phyloP scores from a whole-genome alignment of 2,888 invertebrate genomes.

The Scaptomyza caliginosa region DNA sequence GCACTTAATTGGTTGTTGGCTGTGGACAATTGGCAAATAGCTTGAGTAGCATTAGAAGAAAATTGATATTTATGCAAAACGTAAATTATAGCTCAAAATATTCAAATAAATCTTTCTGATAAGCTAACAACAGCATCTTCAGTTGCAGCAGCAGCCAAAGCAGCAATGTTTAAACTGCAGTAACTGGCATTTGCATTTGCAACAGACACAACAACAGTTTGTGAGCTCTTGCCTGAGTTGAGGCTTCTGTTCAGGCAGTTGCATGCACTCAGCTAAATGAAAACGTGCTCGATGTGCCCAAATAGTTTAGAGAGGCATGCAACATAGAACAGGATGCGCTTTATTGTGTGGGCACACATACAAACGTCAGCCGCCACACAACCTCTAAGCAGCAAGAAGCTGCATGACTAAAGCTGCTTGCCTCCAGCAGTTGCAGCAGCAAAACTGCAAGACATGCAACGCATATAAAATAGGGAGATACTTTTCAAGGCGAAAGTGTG shows the following conservation, averaged over 20 bases:
- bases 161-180: slow-evolving; percentile 31
- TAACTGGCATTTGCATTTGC: slow-evolving; percentile 49
- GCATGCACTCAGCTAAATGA: slow-evolving; percentile 78
- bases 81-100: slow-evolving; percentile 40
- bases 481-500: slow-evolving; percentile 44
- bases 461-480: slow-evolving; percentile 62
- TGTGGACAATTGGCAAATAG: slow-evolving; percentile 17
- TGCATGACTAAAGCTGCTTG: slow-evolving; percentile 47
- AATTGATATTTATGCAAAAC: slow-evolving; percentile 41
- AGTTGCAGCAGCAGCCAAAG: background rate
- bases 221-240: slow-evolving; percentile 7
- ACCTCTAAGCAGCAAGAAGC: slow-evolving; percentile 47
- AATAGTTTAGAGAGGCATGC: slow-evolving; percentile 64
- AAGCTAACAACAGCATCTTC: slow-evolving; percentile 5
- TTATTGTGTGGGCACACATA: slow-evolving; percentile 49
- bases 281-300: slow-evolving; percentile 72
- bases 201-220: slow-evolving; percentile 7
- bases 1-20: slow-evolving; percentile 26
- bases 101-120: slow-evolving; percentile 60
- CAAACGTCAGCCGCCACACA: slow-evolving; percentile 33
- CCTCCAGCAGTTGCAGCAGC: slow-evolving; percentile 36
- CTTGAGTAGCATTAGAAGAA: slow-evolving; percentile 4
- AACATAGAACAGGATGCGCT: slow-evolving; percentile 51
- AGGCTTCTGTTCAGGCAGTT: slow-evolving; percentile 44
- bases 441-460: slow-evolving; percentile 56